phyloP scores from a whole-genome alignment of 2,113 vertebrate species.

The Capreolus pygargus region DNA sequence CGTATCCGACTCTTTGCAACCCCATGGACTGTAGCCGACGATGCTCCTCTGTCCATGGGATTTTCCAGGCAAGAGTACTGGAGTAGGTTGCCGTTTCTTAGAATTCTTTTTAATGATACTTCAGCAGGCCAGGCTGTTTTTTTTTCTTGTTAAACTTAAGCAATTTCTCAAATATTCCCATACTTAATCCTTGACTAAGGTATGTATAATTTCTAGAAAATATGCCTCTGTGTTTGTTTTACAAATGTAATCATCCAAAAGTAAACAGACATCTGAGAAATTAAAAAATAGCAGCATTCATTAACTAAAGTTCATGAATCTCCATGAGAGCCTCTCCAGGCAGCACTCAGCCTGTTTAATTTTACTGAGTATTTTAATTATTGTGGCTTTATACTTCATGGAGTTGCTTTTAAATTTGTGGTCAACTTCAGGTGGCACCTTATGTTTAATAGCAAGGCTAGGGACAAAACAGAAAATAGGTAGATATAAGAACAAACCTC shows the following conservation, averaged over 20 bases:
- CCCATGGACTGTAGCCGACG: too few species aligned
- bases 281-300: not conserved
- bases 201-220: not conserved
- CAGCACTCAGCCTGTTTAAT: not conserved
- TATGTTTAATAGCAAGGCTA: slow-evolving; percentile 12
- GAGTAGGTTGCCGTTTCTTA: not conserved
- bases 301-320: slow-evolving; percentile 35
- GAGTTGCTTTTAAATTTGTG: not conserved
- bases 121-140: not conserved
- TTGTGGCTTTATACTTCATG: not conserved
- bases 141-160: not conserved
- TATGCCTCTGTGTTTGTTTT: not conserved
- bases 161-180: not conserved
- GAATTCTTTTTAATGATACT: slow-evolving; percentile 4
- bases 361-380: slow-evolving; percentile 24
- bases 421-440: not conserved
- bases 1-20: too few species aligned
- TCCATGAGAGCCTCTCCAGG: not conserved
- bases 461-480: not conserved
- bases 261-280: not conserved
- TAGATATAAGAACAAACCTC: not conserved
- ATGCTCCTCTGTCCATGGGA: too few species aligned
- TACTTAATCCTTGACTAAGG: slow-evolving; percentile 8
- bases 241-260: not conserved
- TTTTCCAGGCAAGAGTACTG: too few species aligned